Evolutionary conservation across 2,797 vertebrate genomes (phyloP), one percentile per base, ranked within the genome.

Genomic region (Pseudomugil gertrudae): DNA sequence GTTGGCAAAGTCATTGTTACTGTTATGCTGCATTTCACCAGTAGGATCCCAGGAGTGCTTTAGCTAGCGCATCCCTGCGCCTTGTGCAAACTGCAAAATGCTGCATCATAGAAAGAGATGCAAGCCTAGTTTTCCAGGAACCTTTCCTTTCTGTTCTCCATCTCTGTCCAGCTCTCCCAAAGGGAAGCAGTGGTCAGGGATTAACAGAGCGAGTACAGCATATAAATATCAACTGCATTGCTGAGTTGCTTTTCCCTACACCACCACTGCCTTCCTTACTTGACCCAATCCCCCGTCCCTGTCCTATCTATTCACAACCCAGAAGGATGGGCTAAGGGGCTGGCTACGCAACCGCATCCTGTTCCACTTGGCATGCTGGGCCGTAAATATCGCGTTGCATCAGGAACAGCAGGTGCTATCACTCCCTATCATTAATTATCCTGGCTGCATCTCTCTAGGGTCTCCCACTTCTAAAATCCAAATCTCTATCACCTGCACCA

Each of bases 351-450:
- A 70, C 68, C 73, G 23, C 80, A 83, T 84, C 77, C 75, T 43
- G 73, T 82, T 90, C 81, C 69, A 32, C 80, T 84, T 74, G 50
- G 71, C 80, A 78, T 53, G 80, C 79, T 86, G 85, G 67, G 76
- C 85, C 75, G 63, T 91, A 91, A 93, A 92, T 87, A 92, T 83
- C 57, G 72, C 62, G 58, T 70, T 80, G 80, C 85, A 78, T 86
- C 76, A 69, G 83, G 85, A 91, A 91, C 89, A 92, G 90, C 91
- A 92, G 87, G 87, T 90, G 84, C 87, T 77, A 84, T 84, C 85
- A 69, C 83, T 86, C 76, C 75, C 85, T 76, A 87, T 90, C 89
- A 92, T 92, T 91, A 91, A 92, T 93, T 90, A 90, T 88, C 80
- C 76, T 76, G 58, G 66, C 82, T 75, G 82, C 83, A 87, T 91